These are phyloP conservation scores for Xanthia icteritia DNA, from an alignment of 2,888 invertebrate genomes.

Conservation along the genomic window DNA sequence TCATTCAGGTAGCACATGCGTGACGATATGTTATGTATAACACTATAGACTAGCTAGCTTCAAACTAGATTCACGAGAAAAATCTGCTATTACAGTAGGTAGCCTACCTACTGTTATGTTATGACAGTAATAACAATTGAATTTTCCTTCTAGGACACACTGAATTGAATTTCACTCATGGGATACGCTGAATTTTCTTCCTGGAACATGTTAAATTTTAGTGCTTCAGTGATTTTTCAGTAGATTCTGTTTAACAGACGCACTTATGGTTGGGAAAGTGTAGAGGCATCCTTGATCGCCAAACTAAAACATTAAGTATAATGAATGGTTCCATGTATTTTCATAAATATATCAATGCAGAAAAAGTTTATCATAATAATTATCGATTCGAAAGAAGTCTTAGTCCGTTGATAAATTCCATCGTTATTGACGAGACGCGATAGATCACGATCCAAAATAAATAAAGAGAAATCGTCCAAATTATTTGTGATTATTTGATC, in stretches of 20 bases:
- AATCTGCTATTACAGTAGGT: neutral
- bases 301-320: neutral
- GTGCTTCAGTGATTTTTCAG: neutral
- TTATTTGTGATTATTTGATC: constrained; percentile 62
- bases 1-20: constrained; percentile 26
- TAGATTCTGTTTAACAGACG: neutral
- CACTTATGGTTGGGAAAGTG: neutral
- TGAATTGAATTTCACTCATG: neutral
- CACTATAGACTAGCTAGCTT: constrained; percentile 1
- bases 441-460: constrained; percentile 43
- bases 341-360: neutral
- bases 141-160: neutral
- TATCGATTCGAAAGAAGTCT: constrained; percentile 2
- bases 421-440: constrained; percentile 8
- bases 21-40: constrained; percentile 25
- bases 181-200: neutral
- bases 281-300: neutral
- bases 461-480: constrained; percentile 55
- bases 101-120: neutral
- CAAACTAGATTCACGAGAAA: constrained; percentile 6
- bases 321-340: neutral
- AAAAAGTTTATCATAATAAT: neutral
- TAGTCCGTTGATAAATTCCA: neutral
- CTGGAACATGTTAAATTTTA: neutral
- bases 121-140: neutral